Evolutionary conservation across 2,888 invertebrate genomes (phyloP), one percentile per base, ranked within the genome.

Genomic region (Drosophila imparisetae): DNA sequence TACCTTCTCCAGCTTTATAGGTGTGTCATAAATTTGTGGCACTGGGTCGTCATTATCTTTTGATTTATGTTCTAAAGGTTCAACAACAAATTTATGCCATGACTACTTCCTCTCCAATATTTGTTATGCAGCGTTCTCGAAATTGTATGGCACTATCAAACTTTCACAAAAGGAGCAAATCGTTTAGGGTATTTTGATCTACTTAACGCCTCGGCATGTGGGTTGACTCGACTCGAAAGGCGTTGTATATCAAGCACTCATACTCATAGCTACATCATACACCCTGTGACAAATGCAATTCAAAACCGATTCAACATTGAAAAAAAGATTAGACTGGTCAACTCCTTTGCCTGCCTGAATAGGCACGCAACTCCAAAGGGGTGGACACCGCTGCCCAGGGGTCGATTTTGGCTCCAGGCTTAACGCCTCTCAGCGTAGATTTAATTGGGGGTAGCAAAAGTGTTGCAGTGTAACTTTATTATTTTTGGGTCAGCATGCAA

Each of bases 281-380:
- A 86, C 70, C 68, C 48, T 42, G 67, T 27, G 72, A 73, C 72
- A 81, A 67, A 72, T 65, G 83, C 89, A 86, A 87, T 73, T 82
- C 70, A 89, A 87, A 86, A 87, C 86, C 89, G 70, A 87, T 86
- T 86, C 75, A 67, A 54, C 54, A 29, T 69, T 61, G 64, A 86
- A 86, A 85, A 85, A 75, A 71, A 84, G 86, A 86, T 86, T 86
- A 82, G 82, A 75, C 82, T 89, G 89, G 89, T 87, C 86, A 86
- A 87, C 75, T 82, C 72, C 83, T 64, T 68, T 49, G 66, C 58
- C 63, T 69, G 60, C 34, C 71, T 84, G 67, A 84, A 77, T 85
- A 73, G 29, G 30, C 21, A 21, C 2, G 30, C 58, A 72, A 75
- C 72, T 69, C 66, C 69, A 66, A 76, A 68, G 66, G 75, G 80